phyloP scores from a whole-genome alignment of 2,888 invertebrate species.

The Ectemnius lituratus region DNA sequence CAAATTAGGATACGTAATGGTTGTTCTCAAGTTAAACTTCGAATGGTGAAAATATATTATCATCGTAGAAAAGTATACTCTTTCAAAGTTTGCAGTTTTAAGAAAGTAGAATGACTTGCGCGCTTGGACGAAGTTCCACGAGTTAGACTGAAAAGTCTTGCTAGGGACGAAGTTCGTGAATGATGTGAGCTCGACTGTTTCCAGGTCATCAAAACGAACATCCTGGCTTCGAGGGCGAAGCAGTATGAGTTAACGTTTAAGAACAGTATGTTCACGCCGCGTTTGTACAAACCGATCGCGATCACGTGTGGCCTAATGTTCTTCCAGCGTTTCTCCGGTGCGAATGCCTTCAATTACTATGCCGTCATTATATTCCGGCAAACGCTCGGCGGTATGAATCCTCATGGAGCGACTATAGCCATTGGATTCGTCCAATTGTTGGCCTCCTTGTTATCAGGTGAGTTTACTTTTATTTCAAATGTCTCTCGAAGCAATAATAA shows the following conservation, averaged over 20 bases:
- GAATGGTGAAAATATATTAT: no score
- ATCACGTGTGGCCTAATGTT: slow-evolving; percentile 93
- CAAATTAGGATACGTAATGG: no score
- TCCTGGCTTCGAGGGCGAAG: slow-evolving; percentile 74
- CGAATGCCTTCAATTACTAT: slow-evolving; percentile 91
- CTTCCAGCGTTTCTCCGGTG: slow-evolving; percentile 92
- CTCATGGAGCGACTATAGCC: slow-evolving; percentile 90
- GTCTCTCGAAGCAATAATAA: no score
- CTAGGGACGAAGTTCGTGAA: no score
- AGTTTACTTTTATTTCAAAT: not conserved
- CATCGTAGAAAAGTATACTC: not conserved
- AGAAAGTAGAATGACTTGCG: not conserved
- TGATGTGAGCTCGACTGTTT: slow-evolving; percentile 3
- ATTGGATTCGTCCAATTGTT: slow-evolving; percentile 91
- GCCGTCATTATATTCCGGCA: slow-evolving; percentile 92
- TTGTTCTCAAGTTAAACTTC: no score
- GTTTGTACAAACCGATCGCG: slow-evolving; percentile 85
- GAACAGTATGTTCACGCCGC: slow-evolving; percentile 73
- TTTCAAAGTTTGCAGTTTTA: not conserved
- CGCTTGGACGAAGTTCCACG: not conserved
- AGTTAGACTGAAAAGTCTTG: not conserved
- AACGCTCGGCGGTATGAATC: slow-evolving; percentile 89
- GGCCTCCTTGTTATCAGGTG: slow-evolving; percentile 88
- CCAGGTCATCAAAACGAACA: slow-evolving; percentile 75
- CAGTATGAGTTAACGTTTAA: slow-evolving; percentile 75